Conservation (phyloP, 2,797 vertebrate species). For the Crocidura indochinensis region DNA sequence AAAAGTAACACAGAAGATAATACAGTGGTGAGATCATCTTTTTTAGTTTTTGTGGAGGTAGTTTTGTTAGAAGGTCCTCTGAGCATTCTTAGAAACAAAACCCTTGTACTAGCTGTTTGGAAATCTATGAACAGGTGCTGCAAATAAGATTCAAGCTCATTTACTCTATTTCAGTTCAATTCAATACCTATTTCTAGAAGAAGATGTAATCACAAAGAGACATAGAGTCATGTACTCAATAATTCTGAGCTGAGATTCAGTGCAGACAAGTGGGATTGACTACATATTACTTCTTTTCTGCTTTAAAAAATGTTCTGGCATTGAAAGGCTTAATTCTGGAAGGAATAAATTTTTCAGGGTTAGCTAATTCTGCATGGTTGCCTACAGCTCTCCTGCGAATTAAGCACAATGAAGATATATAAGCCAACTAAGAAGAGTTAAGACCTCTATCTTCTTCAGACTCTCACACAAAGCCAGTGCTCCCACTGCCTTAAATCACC, state of each 20-base stretch:
- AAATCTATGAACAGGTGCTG: not conserved
- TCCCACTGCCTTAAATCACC: not conserved
- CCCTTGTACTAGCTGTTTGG: not conserved
- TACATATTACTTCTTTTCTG: not conserved
- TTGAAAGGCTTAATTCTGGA: not conserved
- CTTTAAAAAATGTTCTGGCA: not conserved
- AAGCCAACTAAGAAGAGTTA: not conserved
- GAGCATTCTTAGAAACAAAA: not conserved
- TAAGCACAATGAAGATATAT: not conserved
- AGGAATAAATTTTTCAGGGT: not conserved
- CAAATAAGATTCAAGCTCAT: not conserved
- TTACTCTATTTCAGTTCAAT: slow-evolving; percentile 7
- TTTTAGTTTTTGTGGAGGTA: not conserved
- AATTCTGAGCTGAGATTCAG: not conserved
- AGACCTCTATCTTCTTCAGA: not conserved
- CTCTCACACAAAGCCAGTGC: not conserved
- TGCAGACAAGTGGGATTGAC: no score
- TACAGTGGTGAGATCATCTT: not conserved
- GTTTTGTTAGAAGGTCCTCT: not conserved
- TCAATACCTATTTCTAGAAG: slow-evolving; percentile 32
- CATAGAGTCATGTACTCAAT: no score
- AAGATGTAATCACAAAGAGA: not conserved
- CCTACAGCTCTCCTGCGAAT: not conserved
- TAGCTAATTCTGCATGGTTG: not conserved
- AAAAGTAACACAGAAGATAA: not conserved